Percentiles rank a stretch among this genome's conserved stretches.
Evolutionary conservation across 1,140 invertebrate species (phyloP).

Genomic region (Stenopsyche tienmushanensis): DNA sequence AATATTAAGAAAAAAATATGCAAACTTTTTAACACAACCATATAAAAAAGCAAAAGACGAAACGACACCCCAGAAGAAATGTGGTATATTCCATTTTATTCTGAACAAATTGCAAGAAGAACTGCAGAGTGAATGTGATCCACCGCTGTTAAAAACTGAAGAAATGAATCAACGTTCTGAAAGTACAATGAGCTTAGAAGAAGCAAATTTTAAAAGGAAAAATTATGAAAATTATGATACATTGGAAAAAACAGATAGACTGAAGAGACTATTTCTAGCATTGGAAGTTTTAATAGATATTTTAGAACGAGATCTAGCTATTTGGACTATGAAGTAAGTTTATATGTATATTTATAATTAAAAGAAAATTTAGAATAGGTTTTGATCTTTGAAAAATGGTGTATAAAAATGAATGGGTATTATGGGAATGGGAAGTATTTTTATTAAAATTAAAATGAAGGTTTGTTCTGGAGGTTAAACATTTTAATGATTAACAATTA

Average conservation of each 20-base stretch:
- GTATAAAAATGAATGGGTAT: too few species aligned
- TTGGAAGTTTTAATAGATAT: slow-evolving; percentile 48
- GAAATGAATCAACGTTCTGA: slow-evolving; percentile 45
- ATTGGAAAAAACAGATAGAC: slow-evolving; percentile 46
- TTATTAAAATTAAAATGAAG: too few species aligned
- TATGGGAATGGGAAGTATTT: too few species aligned
- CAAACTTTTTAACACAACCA: slow-evolving; percentile 46
- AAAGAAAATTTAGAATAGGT: too few species aligned
- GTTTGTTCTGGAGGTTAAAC: too few species aligned
- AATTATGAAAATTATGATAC: slow-evolving; percentile 49
- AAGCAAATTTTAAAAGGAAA: slow-evolving; percentile 47
- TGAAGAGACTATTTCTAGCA: slow-evolving; percentile 48
- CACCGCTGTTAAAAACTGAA: slow-evolving; percentile 45
- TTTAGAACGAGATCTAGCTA: slow-evolving; percentile 50
- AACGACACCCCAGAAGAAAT: not conserved
- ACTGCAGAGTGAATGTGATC: slow-evolving; percentile 45
- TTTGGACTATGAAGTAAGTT: slow-evolving; percentile 48
- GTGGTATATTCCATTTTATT: slow-evolving; percentile 48
- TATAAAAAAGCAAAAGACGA: slow-evolving; percentile 45
- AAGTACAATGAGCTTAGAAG: slow-evolving; percentile 42
- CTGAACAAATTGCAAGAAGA: slow-evolving; percentile 49
- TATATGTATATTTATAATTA: slow-evolving; percentile 22
- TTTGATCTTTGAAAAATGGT: too few species aligned
- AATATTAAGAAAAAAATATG: slow-evolving; percentile 46
- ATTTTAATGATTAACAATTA: too few species aligned